These are phyloP conservation scores for Philonicus albiceps DNA, from an alignment of 2,888 invertebrate genomes.

Conservation along the genomic window DNA sequence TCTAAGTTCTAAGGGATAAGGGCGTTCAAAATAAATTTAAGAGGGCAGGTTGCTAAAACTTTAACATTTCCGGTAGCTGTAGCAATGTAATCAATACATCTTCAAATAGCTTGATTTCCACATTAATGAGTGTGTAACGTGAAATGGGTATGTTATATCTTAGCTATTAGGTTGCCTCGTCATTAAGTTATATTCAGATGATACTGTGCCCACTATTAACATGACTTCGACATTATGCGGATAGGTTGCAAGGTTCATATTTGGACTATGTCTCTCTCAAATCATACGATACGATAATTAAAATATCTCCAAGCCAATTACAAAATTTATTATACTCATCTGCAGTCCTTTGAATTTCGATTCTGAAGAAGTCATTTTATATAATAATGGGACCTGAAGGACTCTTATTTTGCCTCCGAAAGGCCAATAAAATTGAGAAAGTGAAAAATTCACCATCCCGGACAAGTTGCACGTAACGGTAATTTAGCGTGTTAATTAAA, in stretches of 20 bases:
- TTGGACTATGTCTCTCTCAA: neutral
- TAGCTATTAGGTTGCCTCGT: neutral
- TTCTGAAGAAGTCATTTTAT: neutral
- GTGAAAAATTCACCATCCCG: neutral
- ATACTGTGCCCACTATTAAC: neutral
- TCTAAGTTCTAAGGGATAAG: too few relatives aligned
- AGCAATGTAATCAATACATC: neutral
- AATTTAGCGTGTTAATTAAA: neutral
- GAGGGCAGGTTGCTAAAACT: too few relatives aligned
- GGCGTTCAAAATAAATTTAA: neutral
- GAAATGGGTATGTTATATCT: neutral
- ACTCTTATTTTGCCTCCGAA: neutral
- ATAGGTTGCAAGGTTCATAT: neutral
- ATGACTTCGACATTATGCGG: neutral
- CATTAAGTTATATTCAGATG: neutral
- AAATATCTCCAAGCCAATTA: neutral
- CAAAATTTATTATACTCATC: neutral
- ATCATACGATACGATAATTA: neutral
- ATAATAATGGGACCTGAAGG: neutral
- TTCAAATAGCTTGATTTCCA: neutral
- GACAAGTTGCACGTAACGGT: neutral
- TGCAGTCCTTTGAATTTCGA: neutral
- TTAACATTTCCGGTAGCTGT: neutral
- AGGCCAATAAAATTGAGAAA: neutral
- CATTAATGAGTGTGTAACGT: neutral